These are phyloP conservation scores for Pimpla rufipes DNA, from an alignment of 2,888 invertebrate species.

Conservation along the genomic window DNA sequence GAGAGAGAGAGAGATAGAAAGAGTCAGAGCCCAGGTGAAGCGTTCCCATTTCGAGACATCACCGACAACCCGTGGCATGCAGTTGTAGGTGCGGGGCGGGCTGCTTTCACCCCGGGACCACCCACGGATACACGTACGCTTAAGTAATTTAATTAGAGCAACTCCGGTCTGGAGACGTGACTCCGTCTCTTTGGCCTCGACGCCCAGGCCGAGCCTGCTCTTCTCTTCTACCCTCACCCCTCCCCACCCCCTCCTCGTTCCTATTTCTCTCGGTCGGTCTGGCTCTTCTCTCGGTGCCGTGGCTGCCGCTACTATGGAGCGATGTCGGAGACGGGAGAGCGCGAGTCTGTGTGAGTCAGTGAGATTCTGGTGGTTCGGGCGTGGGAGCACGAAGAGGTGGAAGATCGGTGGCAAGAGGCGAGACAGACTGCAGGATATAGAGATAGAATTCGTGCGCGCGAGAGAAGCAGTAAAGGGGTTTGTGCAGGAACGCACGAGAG, in stretches of 20 bases:
- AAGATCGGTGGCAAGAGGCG: conserved; percentile 45
- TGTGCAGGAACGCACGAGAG: conserved; percentile 28
- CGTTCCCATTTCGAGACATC: conserved; percentile 75
- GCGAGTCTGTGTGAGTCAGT: conserved; percentile 68
- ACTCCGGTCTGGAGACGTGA: conserved; percentile 84
- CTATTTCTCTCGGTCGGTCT: conserved; percentile 69
- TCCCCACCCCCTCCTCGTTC: conserved; percentile 63
- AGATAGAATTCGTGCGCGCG: conserved; percentile 30
- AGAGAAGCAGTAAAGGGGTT: conserved; percentile 33
- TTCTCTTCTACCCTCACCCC: conserved; percentile 75
- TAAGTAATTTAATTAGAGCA: conserved; percentile 85
- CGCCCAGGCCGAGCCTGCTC: conserved; percentile 82
- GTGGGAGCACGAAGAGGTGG: conserved; percentile 52
- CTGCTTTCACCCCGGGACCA: conserved; percentile 71
- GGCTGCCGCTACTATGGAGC: conserved; percentile 28
- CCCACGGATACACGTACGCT: conserved; percentile 84
- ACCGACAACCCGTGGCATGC: conserved; percentile 67
- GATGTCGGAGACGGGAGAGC: conserved; percentile 49
- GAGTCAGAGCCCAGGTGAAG: conserved; percentile 61
- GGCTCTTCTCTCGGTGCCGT: conserved; percentile 74
- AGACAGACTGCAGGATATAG: conserved; percentile 61
- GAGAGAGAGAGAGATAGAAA: conserved; percentile 21
- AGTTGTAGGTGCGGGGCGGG: conserved; percentile 50
- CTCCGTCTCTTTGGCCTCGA: conserved; percentile 80
- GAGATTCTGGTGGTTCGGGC: conserved; percentile 50